Evolutionary conservation across 30 jellyfish, hydroid and myxozoan genomes (phyloP), one percentile per base, ranked within the genome.

Genomic region (Aurelia aurita): DNA sequence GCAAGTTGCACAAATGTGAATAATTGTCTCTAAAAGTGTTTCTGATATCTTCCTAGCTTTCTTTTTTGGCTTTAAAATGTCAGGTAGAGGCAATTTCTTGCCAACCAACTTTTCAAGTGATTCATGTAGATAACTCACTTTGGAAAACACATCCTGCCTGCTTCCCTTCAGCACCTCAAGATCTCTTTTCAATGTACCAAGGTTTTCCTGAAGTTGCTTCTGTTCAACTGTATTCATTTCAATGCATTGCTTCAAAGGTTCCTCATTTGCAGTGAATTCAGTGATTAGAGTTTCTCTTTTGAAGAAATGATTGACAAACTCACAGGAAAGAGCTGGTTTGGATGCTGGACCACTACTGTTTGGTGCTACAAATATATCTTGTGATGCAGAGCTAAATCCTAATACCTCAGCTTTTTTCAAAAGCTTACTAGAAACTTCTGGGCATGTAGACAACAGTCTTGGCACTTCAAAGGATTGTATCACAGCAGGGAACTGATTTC

Each of bases 291-390:
- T 85, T 79, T 94, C 99, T 28, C 99, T 62, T 55, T 94, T 88
- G 86, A 77, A 94, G 66, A 94, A 94, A 76, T 94, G 88, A 44
- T 89, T 89, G 46, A 94, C 89, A 73, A 84, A 94, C n/a, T 90
- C 97, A 23, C 84, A 25, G 14, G 99, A 83, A 11, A 94, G 80
- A 32, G 86, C 72, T 34, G 99, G 97, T 46, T 66, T 49, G 28
- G 15, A 64, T 10, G 85, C 72, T 23, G 87, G 73, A 14, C 18
- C 29, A 22, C 67, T 29, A 23, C 69, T 86, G 65, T 78, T 51
- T 10, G 34, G 77, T 22, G 73, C 31, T 34, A 59, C 51, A 20
- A 61, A 28, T 6, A 72, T 57, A 0, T 60, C 84, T 32, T 69
- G 79, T 22, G 87, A 66, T 21, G 61, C 28, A 2, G 81, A 54